Conservation (phyloP, 2,113 vertebrate species). For the Crotalus horridus region DNA sequence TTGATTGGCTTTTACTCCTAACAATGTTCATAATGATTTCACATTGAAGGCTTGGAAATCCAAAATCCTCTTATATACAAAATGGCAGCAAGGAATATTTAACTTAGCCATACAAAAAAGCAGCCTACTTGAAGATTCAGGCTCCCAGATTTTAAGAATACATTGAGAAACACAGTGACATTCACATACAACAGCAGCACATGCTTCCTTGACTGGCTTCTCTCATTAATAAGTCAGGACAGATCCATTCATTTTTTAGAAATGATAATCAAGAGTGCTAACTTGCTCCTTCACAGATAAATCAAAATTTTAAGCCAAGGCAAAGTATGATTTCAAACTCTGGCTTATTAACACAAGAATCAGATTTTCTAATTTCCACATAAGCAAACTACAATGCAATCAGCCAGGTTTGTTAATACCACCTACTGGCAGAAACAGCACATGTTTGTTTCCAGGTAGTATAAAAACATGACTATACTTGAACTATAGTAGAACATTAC, state of each 20-base stretch:
- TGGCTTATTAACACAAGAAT: not conserved
- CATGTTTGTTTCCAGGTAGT: not conserved
- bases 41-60: not conserved
- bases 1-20: not conserved
- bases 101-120: not conserved
- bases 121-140: not conserved
- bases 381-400: not conserved
- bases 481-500: not conserved
- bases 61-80: not conserved
- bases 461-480: not conserved
- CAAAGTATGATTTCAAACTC: not conserved
- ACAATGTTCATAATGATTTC: not conserved
- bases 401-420: not conserved
- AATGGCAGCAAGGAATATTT: not conserved
- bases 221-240: not conserved
- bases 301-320: not conserved
- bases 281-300: not conserved
- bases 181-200: not conserved
- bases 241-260: not conserved
- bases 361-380: not conserved
- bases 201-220: not conserved
- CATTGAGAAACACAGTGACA: not conserved
- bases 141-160: not conserved
- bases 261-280: not conserved
- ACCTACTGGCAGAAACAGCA: not conserved